Conservation (phyloP, 1,140 invertebrate species). For the Drosophila fuyamai region DNA sequence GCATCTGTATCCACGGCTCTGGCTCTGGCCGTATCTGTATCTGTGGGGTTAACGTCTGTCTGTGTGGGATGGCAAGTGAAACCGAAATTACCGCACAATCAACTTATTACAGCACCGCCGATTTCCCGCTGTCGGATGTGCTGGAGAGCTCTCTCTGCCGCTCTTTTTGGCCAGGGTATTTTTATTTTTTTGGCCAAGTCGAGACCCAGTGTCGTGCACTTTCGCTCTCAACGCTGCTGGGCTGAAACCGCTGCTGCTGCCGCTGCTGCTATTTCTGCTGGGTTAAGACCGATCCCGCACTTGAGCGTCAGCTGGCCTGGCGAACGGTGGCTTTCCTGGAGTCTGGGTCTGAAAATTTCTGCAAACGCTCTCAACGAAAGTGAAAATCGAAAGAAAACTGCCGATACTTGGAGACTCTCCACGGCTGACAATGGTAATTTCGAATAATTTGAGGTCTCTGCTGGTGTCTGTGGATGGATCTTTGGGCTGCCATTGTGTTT, state of each 20-base stretch:
- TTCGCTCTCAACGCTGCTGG: slow-evolving; percentile 71
- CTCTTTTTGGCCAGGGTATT: slow-evolving; percentile 19
- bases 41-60: slow-evolving; percentile 33
- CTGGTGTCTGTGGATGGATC: slow-evolving; percentile 49
- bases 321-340: slow-evolving; percentile 59
- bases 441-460: slow-evolving; percentile 70
- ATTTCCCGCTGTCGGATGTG: slow-evolving; percentile 79
- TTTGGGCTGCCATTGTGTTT: slow-evolving; percentile 53
- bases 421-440: slow-evolving; percentile 76
- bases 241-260: slow-evolving; percentile 10
- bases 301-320: slow-evolving; percentile 65
- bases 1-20: slow-evolving; percentile 1
- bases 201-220: slow-evolving; percentile 71
- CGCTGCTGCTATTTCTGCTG: slow-evolving; percentile 1
- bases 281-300: slow-evolving; percentile 44
- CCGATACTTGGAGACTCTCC: slow-evolving; percentile 34
- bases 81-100: slow-evolving; percentile 84
- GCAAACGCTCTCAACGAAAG: slow-evolving; percentile 63
- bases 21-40: background rate
- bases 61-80: slow-evolving; percentile 77
- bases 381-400: slow-evolving; percentile 72
- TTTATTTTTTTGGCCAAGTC: slow-evolving; percentile 4
- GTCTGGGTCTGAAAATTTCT: slow-evolving; percentile 46
- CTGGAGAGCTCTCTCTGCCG: slow-evolving; percentile 26
- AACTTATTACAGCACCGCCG: slow-evolving; percentile 80